These are phyloP conservation scores for Onthophagus sagittarius DNA, from an alignment of 2,888 invertebrate genomes.

Conservation along the genomic window DNA sequence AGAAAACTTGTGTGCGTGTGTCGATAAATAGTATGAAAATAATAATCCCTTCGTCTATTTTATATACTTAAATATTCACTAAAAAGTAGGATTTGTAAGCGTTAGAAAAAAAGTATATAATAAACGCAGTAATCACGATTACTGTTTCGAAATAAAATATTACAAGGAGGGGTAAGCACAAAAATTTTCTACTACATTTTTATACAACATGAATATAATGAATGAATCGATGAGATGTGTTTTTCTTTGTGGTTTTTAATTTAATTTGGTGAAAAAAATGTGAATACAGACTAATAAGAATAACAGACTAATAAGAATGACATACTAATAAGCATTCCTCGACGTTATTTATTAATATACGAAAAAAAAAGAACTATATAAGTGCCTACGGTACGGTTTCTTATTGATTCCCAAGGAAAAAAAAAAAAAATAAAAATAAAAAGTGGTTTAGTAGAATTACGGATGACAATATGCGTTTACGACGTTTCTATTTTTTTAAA, in stretches of 20 bases:
- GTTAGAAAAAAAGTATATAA: too few species aligned
- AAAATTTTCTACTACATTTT: constrained; percentile 19
- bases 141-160: too few species aligned
- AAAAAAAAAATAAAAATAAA: constrained; percentile 3
- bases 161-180: neutral
- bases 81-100: neutral
- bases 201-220: constrained; percentile 4
- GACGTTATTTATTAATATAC: constrained; percentile 11
- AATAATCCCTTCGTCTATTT: neutral
- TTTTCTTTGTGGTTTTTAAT: neutral
- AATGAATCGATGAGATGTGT: neutral
- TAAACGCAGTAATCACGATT: neutral
- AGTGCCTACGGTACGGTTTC: constrained; percentile 21
- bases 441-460: constrained; percentile 3
- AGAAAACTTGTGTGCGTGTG: neutral
- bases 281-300: neutral
- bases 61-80: neutral
- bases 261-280: neutral
- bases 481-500: constrained; percentile 12
- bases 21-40: neutral
- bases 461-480: constrained; percentile 16
- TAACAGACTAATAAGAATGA: neutral
- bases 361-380: constrained; percentile 11
- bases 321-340: constrained; percentile 19
- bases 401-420: constrained; percentile 1